Evolutionary conservation across 2,113 vertebrate species (phyloP).

Genomic region (Psettodes erumei): DNA sequence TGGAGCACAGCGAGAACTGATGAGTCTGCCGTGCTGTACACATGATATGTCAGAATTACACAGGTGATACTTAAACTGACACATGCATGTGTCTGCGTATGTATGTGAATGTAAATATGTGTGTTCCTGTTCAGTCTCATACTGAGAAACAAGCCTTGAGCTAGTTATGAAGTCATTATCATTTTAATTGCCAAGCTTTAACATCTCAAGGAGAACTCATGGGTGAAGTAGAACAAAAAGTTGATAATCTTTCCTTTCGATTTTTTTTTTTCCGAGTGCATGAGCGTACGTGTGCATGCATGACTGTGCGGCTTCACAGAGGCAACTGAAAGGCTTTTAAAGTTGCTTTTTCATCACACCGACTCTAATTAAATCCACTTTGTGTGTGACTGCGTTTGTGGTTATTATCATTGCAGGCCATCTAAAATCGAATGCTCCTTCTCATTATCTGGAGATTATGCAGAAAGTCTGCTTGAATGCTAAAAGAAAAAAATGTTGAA

Average conservation of each 20-base stretch:
- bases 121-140: not conserved
- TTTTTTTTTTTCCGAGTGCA: not conserved
- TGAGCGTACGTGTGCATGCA: not conserved
- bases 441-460: constrained; percentile 27
- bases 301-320: constrained; percentile 6
- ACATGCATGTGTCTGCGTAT: not conserved
- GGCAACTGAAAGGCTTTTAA: constrained; percentile 7
- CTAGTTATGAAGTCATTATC: constrained; percentile 41
- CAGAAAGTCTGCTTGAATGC: not conserved
- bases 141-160: constrained; percentile 1
- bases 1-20: not conserved
- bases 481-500: constrained; percentile 5
- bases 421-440: constrained; percentile 23
- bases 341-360: constrained; percentile 33
- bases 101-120: not conserved
- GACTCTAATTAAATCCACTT: constrained; percentile 46
- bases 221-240: constrained; percentile 30
- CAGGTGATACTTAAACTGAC: not conserved
- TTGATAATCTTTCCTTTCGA: constrained; percentile 32
- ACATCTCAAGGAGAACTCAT: constrained; percentile 29
- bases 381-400: constrained; percentile 29
- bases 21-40: not conserved
- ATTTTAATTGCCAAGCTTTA: constrained; percentile 46
- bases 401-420: constrained; percentile 36
- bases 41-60: not conserved